A percentile compares a stretch with the other conserved stretches of the same genome.
Evolutionary conservation across 92 coral and sea anemone species (phyloP).

Genomic region (Porites cylindrica): DNA sequence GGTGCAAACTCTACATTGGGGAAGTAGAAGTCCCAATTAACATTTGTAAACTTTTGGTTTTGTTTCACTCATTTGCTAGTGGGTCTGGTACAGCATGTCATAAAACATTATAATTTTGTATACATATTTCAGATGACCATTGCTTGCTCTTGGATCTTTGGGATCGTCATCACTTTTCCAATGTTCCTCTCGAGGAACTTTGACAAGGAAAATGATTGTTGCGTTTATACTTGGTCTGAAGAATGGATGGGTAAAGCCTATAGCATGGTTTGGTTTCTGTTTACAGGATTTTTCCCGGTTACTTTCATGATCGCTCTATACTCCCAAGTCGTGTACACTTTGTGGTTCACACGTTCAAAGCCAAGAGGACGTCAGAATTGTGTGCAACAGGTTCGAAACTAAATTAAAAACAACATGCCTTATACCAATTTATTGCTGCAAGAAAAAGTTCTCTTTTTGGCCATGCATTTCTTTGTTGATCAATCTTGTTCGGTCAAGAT

Average conservation of each 20-base stretch:
- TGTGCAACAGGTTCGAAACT: neutral
- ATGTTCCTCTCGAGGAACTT: neutral
- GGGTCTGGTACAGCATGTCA: no score
- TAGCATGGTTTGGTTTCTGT: neutral
- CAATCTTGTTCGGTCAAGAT: no score
- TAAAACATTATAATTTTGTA: neutral
- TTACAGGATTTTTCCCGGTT: neutral
- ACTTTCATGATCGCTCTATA: neutral
- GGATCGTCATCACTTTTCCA: neutral
- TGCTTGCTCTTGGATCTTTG: neutral
- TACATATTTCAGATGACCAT: neutral
- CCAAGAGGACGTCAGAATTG: neutral
- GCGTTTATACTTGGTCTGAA: neutral
- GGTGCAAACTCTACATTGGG: no score
- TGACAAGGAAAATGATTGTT: neutral
- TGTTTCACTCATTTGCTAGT: neutral
- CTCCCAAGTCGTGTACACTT: constrained; percentile 5
- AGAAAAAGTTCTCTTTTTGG: no score
- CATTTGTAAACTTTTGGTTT: neutral
- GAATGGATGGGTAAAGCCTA: constrained; percentile 1
- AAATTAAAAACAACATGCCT: neutral
- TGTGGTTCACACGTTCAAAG: neutral
- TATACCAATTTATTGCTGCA: no score
- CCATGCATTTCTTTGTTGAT: no score
- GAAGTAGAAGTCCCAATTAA: no score